phyloP scores from a whole-genome alignment of 2,113 vertebrate genomes.

The Myocastor coypus region DNA sequence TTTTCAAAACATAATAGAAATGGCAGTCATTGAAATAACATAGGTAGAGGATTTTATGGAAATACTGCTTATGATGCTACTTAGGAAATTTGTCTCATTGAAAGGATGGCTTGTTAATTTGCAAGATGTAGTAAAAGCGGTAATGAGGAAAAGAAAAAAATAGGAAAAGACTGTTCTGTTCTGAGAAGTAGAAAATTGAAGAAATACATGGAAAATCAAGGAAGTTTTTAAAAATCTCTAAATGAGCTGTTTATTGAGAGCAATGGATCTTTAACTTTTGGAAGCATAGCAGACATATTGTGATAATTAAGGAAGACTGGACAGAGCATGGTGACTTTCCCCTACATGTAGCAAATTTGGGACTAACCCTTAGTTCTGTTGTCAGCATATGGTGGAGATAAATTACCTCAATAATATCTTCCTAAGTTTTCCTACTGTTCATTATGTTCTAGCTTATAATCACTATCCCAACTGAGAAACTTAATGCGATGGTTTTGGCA shows the following conservation, averaged over 20 bases:
- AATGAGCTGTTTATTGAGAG: not conserved
- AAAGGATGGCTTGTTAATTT: not conserved
- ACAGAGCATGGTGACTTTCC: not conserved
- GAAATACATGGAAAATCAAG: not conserved
- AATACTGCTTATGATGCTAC: not conserved
- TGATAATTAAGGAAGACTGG: not conserved
- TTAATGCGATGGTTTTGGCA: not conserved
- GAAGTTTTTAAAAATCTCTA: not conserved
- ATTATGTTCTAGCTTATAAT: not conserved
- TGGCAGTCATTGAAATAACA: not conserved
- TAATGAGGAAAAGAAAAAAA: not conserved
- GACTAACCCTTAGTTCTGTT: not conserved
- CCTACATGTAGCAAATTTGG: not conserved
- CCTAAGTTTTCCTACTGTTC: not conserved
- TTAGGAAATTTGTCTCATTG: not conserved
- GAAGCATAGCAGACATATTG: not conserved
- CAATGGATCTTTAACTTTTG: not conserved
- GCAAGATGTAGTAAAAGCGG: not conserved
- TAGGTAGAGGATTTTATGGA: not conserved
- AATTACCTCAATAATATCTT: not conserved
- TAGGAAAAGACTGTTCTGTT: not conserved
- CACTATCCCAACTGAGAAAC: not conserved
- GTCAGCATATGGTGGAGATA: not conserved
- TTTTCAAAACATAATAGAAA: conserved; percentile 9
- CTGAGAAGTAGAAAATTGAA: not conserved